Percentiles rank a stretch among this genome's conserved stretches.
Evolutionary conservation across 2,797 vertebrate genomes (phyloP).

Genomic region (Epinephelus coioides): DNA sequence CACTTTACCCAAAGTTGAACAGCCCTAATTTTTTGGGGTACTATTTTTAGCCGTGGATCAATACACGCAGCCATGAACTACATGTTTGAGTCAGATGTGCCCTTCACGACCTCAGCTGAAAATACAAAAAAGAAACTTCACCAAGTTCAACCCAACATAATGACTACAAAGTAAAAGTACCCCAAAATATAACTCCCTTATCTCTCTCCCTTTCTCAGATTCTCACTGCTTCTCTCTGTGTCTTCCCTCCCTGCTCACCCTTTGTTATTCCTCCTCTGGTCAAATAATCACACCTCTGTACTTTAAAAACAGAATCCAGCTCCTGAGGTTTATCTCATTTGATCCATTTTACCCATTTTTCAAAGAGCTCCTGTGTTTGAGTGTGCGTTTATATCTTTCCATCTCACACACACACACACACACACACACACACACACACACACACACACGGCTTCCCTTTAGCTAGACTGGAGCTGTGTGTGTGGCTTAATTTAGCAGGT

Average conservation of each 20-base stretch:
- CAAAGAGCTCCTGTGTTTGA: slow-evolving; percentile 47
- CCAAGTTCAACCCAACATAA: background rate
- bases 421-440: slow-evolving; percentile 17
- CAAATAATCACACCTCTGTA: slow-evolving; percentile 59
- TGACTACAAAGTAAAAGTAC: slow-evolving; percentile 35
- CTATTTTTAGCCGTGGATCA: no score
- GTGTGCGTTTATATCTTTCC: slow-evolving; percentile 54
- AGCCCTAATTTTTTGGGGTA: no score
- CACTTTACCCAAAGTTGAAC: no score
- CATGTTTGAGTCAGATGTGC: slow-evolving; percentile 18
- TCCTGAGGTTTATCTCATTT: slow-evolving; percentile 61
- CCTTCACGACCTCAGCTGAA: background rate
- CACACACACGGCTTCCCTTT: slow-evolving; percentile 37
- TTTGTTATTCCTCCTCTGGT: slow-evolving; percentile 58
- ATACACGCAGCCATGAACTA: background rate
- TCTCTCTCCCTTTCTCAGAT: slow-evolving; percentile 57
- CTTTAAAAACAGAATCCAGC: slow-evolving; percentile 57
- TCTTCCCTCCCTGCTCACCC: slow-evolving; percentile 18
- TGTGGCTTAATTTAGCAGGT: slow-evolving; percentile 80
- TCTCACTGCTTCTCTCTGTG: slow-evolving; percentile 6
- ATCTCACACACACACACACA: slow-evolving; percentile 36
- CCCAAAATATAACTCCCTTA: slow-evolving; percentile 52
- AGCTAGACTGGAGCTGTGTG: slow-evolving; percentile 60
- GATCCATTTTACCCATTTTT: slow-evolving; percentile 65
- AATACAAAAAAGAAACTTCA: slow-evolving; percentile 8